Evolutionary conservation across 2,113 vertebrate species (phyloP).

Genomic region (Oryzias curvinotus): DNA sequence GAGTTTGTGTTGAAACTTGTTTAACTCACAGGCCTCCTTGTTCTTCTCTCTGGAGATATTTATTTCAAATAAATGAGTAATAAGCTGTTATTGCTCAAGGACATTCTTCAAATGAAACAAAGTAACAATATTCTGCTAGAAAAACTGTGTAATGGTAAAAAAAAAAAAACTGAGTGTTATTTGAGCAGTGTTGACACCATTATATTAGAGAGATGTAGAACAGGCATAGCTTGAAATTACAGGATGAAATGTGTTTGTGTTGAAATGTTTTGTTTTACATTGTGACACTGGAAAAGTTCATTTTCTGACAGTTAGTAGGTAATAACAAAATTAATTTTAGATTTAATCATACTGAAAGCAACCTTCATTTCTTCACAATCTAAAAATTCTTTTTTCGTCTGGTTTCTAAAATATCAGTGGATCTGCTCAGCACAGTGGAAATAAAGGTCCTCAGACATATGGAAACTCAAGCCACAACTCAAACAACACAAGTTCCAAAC

Average conservation of each 20-base stretch:
- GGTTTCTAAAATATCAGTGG: too few species aligned
- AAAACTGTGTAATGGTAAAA: constrained; percentile 32
- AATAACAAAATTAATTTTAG: too few species aligned
- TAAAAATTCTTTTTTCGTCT: too few species aligned
- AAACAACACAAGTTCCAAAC: too few species aligned
- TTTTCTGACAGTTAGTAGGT: too few species aligned
- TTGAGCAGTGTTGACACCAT: constrained; percentile 30
- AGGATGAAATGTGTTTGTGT: constrained; percentile 27
- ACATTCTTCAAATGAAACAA: constrained; percentile 58
- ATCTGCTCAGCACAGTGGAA: too few species aligned
- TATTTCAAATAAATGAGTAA: constrained; percentile 53
- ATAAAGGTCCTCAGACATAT: too few species aligned
- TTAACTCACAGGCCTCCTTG: constrained; percentile 52
- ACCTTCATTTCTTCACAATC: too few species aligned
- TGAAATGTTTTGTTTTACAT: constrained; percentile 6
- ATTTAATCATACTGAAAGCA: too few species aligned
- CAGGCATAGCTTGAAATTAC: constrained; percentile 29
- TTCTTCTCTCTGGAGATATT: constrained; percentile 56
- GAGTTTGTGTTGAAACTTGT: constrained; percentile 51
- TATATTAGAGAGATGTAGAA: constrained; percentile 33
- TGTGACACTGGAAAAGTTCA: too few species aligned
- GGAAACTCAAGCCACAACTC: too few species aligned
- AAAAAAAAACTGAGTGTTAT: constrained; percentile 37
- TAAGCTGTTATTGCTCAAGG: constrained; percentile 52
- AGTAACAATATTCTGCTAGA: constrained; percentile 47